Evolutionary conservation across 1,140 invertebrate species (phyloP).

Genomic region (Meloidogyne chitwoodi): DNA sequence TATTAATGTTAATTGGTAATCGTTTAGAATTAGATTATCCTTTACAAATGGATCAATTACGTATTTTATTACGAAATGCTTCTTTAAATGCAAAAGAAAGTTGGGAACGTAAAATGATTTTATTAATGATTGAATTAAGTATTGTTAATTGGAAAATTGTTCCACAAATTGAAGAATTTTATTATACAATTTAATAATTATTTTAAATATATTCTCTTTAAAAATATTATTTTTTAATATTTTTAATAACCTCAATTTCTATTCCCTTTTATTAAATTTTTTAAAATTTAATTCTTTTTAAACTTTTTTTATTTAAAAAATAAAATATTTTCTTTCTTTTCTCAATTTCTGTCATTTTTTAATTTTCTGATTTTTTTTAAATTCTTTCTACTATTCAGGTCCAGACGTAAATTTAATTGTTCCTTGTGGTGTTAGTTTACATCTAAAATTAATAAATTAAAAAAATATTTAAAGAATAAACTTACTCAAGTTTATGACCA

Average conservation of each 20-base stretch:
- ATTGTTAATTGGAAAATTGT: neutral
- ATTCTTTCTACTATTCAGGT: conserved; percentile 11
- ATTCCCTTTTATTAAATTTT: too few relatives aligned
- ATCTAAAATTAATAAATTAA: conserved; percentile 25
- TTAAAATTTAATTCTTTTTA: too few relatives aligned
- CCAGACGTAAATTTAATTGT: conserved; percentile 47
- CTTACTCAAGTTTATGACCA: neutral
- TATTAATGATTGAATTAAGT: conserved; percentile 2
- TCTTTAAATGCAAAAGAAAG: neutral
- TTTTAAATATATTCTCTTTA: neutral
- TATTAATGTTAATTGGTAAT: neutral
- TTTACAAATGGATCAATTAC: neutral
- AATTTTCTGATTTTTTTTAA: neutral
- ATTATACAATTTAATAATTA: neutral
- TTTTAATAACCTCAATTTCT: too few relatives aligned
- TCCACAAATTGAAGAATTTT: conserved; percentile 1
- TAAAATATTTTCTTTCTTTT: too few relatives aligned
- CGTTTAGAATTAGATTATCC: conserved; percentile 8
- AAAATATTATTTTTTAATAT: neutral
- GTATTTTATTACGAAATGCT: neutral
- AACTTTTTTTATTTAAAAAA: too few relatives aligned
- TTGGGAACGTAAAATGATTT: neutral
- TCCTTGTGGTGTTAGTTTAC: conserved; percentile 36
- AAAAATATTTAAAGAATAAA: neutral
- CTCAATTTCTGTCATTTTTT: too few relatives aligned